Evolutionary conservation across 2,797 vertebrate genomes (phyloP).

Genomic region (Phylloscopus collybita): DNA sequence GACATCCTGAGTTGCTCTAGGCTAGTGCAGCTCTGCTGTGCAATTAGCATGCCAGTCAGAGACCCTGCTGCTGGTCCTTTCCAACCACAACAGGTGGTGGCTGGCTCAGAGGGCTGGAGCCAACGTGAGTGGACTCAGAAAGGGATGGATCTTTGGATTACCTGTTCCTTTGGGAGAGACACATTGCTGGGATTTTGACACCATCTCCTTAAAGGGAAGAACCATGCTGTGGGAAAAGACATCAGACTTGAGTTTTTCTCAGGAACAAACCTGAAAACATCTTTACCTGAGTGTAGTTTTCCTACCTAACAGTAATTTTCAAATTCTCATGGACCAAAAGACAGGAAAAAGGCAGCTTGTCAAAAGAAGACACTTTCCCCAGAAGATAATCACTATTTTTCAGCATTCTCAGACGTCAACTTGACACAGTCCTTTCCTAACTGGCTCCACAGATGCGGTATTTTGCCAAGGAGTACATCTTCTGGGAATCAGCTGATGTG

Average conservation of each 20-base stretch:
- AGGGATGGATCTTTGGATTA: not conserved
- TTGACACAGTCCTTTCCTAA: slow-evolving; percentile 25
- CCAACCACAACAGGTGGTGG: not conserved
- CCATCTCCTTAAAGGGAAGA: not conserved
- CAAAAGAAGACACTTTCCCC: not conserved
- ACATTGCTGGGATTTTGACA: not conserved
- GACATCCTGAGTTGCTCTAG: not conserved
- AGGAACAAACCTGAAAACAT: not conserved
- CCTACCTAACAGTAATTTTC: not conserved
- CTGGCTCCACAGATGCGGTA: not conserved
- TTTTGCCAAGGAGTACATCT: slow-evolving; percentile 4
- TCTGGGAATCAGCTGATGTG: not conserved
- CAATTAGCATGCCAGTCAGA: not conserved
- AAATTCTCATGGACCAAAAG: not conserved
- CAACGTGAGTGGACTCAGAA: not conserved
- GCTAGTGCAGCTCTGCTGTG: not conserved
- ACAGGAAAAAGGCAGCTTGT: not conserved
- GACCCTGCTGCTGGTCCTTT: not conserved
- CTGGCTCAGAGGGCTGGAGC: not conserved
- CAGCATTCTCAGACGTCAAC: not conserved
- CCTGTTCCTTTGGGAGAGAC: not conserved
- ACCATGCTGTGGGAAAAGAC: not conserved
- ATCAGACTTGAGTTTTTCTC: not conserved
- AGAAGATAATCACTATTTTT: not conserved
- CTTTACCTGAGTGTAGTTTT: not conserved